Evolutionary conservation across 2,888 invertebrate species (phyloP), one percentile per base, ranked within the genome.

Genomic region (Schizotus pectinicornis): DNA sequence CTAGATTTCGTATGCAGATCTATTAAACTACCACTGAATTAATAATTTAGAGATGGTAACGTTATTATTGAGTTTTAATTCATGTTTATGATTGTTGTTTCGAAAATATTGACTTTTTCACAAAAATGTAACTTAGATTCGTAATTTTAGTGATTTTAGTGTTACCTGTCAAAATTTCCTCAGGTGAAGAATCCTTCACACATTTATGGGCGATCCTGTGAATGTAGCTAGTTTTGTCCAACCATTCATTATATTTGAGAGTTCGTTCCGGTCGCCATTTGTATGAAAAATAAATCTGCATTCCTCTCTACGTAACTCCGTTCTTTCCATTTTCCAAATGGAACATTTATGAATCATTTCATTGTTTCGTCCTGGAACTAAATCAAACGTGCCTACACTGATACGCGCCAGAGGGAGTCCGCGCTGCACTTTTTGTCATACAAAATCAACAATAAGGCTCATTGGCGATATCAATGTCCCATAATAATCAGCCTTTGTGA

Each of bases 401-500:
- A 47, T 13, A 42, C 35, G 41, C 34, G 41, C 38, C 31, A 42
- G 43, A 30, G 43, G 30, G 53, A 52, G 46, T 36, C 37, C 35
- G 47, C 41, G 48, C 41, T 46, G 38, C 35, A 50, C 54, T 53
- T 54, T 57, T 59, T 61, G 62, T 63, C 56, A 42, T 49, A 39
- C 46, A 55, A 59, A 53, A 64, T 64, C 64, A 63, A 64, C 67
- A 67, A 65, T 62, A 65, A 66, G 64, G 65, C 66, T 62, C 68
- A 68, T 69, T 68, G 68, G 60, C 61, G 67, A 64, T 66, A 71
- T 69, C 68, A 71, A 69, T 65, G 68, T 69, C 63, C 68, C 67
- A 67, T 68, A 66, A 68, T 69, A 69, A 69, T 69, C 67, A 59
- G 65, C 67, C 68, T 68, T 70, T 70, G 69, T 71, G 62, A 59